phyloP scores from a whole-genome alignment of 2,113 vertebrate species.

The Ardeotis arabs region DNA sequence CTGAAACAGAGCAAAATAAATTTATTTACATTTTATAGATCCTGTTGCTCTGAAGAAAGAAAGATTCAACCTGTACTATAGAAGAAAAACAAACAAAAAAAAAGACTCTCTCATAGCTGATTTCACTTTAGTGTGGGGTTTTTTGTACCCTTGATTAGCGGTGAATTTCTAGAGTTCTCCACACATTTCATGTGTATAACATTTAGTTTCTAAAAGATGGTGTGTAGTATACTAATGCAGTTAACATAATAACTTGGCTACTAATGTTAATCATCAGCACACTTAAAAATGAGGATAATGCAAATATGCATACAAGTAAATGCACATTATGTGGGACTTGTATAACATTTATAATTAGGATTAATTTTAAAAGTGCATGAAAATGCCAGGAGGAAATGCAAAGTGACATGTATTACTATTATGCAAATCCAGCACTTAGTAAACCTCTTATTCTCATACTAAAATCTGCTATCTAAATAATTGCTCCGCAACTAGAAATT shows the following conservation, averaged over 20 bases:
- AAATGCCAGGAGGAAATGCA: conserved; percentile 39
- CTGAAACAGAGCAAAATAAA: neutral
- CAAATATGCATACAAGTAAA: conserved; percentile 21
- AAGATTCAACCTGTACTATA: neutral
- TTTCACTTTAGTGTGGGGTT: neutral
- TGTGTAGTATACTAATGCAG: neutral
- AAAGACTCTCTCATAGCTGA: neutral
- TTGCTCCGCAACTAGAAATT: conserved; percentile 30
- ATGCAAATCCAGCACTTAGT: conserved; percentile 45
- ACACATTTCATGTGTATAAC: neutral
- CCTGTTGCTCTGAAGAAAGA: neutral
- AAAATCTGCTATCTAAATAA: conserved; percentile 45
- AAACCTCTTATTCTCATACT: neutral
- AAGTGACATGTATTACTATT: conserved; percentile 41
- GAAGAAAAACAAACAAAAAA: neutral
- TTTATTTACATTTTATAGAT: neutral
- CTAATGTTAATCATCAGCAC: conserved; percentile 29
- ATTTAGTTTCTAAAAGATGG: neutral
- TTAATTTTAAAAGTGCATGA: conserved; percentile 27
- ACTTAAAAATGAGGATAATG: conserved; percentile 32
- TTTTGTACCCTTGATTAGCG: neutral
- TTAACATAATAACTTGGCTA: neutral
- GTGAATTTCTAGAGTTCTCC: neutral
- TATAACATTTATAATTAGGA: conserved; percentile 53
- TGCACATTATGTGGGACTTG: conserved; percentile 29